phyloP scores from a whole-genome alignment of 2,797 vertebrate species.

The Trachops cirrhosus region DNA sequence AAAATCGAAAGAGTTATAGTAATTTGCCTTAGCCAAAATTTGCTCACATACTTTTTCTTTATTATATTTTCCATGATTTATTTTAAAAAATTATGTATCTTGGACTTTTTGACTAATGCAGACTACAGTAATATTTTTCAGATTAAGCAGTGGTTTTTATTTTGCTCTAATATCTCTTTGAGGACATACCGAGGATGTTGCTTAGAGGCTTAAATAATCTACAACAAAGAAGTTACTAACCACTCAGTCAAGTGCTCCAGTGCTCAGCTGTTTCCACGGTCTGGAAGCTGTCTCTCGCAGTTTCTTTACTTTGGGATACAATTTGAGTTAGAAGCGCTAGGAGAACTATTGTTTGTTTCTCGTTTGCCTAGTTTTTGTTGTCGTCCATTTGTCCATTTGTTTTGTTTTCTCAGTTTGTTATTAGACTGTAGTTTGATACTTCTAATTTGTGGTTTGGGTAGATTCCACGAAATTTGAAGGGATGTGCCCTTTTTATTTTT shows the following conservation, averaged over 20 bases:
- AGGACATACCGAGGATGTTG: not conserved
- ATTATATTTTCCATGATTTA: not conserved
- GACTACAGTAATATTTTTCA: not conserved
- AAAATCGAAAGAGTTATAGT: not conserved
- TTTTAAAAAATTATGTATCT: not conserved
- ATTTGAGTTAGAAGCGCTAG: conserved; percentile 31
- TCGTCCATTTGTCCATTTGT: not conserved
- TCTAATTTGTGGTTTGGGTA: conserved; percentile 47
- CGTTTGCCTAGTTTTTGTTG: conserved; percentile 39
- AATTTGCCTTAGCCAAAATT: not conserved
- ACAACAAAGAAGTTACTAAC: not conserved
- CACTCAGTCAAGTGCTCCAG: not conserved
- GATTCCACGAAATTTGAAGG: conserved; percentile 29
- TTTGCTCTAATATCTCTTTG: not conserved
- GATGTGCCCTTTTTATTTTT: not conserved
- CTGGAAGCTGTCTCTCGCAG: not conserved
- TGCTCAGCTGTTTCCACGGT: not conserved
- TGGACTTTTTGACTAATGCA: not conserved
- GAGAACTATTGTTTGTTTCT: not conserved
- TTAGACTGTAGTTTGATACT: conserved; percentile 53
- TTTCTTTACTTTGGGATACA: not conserved
- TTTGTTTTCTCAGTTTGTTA: conserved; percentile 27
- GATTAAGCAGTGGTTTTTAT: not conserved
- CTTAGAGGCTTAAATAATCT: not conserved
- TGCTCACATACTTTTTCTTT: not conserved